phyloP scores from a whole-genome alignment of 1,140 invertebrate species.

The Rhagoletis zephyria region DNA sequence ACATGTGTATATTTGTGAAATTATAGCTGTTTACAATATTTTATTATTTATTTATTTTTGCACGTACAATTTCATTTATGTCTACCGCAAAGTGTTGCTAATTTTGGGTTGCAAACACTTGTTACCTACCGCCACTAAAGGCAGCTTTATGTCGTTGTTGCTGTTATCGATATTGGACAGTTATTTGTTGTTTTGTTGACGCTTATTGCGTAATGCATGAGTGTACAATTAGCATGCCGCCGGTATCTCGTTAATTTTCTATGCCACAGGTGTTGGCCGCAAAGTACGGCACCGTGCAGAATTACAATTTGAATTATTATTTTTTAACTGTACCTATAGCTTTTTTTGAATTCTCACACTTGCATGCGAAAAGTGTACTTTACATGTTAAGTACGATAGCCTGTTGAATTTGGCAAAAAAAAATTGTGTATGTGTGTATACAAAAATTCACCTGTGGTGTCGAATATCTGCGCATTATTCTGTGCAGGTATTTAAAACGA shows the following conservation, averaged over 20 bases:
- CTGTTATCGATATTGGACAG: not conserved
- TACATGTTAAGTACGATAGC: not conserved
- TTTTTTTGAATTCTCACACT: not conserved
- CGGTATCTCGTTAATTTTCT: constrained; percentile 36
- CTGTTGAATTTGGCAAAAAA: not conserved
- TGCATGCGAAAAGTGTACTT: constrained; percentile 7
- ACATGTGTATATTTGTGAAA: not conserved
- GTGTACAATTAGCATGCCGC: constrained; percentile 22
- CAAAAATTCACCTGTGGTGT: no score
- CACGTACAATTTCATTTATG: constrained; percentile 9
- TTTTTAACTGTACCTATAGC: not conserved
- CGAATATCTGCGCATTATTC: no score
- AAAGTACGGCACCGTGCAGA: not conserved
- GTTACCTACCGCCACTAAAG: constrained; percentile 7
- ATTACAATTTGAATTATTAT: constrained; percentile 22
- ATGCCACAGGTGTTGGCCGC: constrained; percentile 42
- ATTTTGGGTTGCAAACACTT: constrained; percentile 25
- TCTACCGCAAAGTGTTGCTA: not conserved
- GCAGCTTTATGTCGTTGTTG: not conserved
- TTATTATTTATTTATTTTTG: constrained; percentile 42
- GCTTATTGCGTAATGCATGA: constrained; percentile 29
- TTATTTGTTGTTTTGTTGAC: not conserved
- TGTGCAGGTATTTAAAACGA: no score
- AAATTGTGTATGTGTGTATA: not conserved
- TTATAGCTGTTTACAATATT: constrained; percentile 34